Percentiles rank a stretch among this genome's conserved stretches.
Evolutionary conservation across 2,113 vertebrate genomes (phyloP).

Genomic region (Pterocles gutturalis): DNA sequence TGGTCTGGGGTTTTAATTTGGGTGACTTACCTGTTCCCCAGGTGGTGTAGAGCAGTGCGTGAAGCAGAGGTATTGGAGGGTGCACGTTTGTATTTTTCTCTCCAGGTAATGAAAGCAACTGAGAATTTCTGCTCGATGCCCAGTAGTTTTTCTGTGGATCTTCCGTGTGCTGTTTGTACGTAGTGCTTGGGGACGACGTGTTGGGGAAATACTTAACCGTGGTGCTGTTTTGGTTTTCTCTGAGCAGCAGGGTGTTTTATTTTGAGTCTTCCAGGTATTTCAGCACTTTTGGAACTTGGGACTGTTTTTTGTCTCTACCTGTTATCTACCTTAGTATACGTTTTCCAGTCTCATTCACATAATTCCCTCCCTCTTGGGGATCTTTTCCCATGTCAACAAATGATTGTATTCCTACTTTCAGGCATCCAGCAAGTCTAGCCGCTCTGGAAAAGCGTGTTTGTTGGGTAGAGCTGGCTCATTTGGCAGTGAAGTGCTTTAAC

Average conservation of each 20-base stretch:
- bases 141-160: not conserved
- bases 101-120: not conserved
- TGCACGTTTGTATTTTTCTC: not conserved
- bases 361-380: conserved; percentile 16
- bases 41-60: not conserved
- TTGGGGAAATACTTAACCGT: not conserved
- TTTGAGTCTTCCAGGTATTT: not conserved
- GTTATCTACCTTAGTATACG: not conserved
- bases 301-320: not conserved
- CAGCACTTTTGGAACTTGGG: not conserved
- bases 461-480: not conserved
- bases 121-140: not conserved
- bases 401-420: conserved; percentile 15
- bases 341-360: not conserved
- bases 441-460: conserved; percentile 51
- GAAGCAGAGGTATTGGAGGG: no score
- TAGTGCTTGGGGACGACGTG: accelerated
- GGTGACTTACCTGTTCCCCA: not conserved
- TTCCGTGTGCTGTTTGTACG: not conserved
- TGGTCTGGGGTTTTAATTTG: not conserved
- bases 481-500: not conserved
- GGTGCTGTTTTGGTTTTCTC: not conserved
- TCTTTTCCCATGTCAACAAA: not conserved
- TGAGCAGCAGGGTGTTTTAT: not conserved
- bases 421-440: not conserved